Evolutionary conservation across 2,888 invertebrate species (phyloP).

Genomic region (Scelioninae gen. 2): DNA sequence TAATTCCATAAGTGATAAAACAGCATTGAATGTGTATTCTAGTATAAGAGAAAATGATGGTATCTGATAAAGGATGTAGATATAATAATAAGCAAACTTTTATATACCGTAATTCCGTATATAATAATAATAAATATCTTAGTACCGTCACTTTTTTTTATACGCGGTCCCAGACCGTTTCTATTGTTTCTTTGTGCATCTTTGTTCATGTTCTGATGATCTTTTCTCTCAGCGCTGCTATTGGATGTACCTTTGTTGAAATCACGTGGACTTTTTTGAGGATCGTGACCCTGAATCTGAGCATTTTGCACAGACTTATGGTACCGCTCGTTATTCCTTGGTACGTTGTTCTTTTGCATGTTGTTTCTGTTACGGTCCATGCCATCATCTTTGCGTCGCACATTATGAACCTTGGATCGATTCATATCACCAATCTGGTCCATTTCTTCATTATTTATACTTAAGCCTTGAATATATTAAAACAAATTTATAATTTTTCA

Average conservation of each 20-base stretch:
- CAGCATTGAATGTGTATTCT: no score
- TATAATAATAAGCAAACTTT: no score
- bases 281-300: constrained; percentile 25
- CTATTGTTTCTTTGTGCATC: constrained; percentile 45
- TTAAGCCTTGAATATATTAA: constrained; percentile 1
- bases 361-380: constrained; percentile 44
- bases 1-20: no score
- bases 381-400: constrained; percentile 43
- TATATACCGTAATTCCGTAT: no score
- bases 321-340: constrained; percentile 44
- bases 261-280: constrained; percentile 43
- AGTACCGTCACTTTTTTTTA: constrained; percentile 65
- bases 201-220: constrained; percentile 46
- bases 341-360: constrained; percentile 30
- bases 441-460: constrained; percentile 50
- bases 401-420: constrained; percentile 43
- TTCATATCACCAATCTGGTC: constrained; percentile 38
- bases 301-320: constrained; percentile 37
- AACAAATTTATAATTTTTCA: not conserved
- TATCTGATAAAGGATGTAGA: no score
- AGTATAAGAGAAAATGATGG: no score
- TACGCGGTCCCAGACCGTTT: constrained; percentile 64
- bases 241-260: constrained; percentile 36
- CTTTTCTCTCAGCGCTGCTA: constrained; percentile 27
- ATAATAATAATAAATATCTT: no score